A percentile compares a stretch with the other conserved stretches of the same genome.
phyloP scores from a whole-genome alignment of 2,113 vertebrate genomes.

The Herpetotheres cachinnans region DNA sequence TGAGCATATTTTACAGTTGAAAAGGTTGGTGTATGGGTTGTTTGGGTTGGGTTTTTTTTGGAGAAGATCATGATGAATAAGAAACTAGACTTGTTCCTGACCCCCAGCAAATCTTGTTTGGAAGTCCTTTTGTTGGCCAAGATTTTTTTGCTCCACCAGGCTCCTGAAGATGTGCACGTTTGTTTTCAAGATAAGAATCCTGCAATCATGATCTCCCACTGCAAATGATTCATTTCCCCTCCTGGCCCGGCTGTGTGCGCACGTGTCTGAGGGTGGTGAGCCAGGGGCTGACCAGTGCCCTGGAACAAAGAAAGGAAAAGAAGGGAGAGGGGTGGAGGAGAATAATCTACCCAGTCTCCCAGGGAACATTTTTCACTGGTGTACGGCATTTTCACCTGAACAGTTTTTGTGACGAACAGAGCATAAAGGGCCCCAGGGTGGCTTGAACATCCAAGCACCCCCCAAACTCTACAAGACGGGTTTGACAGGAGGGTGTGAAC shows the following conservation, averaged over 20 bases:
- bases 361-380: not conserved
- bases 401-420: not conserved
- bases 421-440: not conserved
- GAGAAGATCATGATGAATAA: not conserved
- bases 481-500: not conserved
- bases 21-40: not conserved
- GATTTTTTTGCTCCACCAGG: not conserved
- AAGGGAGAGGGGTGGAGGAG: not conserved
- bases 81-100: not conserved
- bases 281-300: not conserved
- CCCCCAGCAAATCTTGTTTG: not conserved
- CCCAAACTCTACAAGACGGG: not conserved
- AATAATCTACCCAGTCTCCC: not conserved
- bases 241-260: fast-evolving
- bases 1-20: not conserved
- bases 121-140: not conserved
- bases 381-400: not conserved
- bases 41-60: not conserved
- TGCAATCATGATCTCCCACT: not conserved
- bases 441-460: not conserved
- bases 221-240: constrained; percentile 41
- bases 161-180: not conserved
- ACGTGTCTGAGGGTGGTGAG: not conserved
- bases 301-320: not conserved
- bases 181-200: not conserved